Conservation (phyloP, 2,888 invertebrate species). For the Erynnis tages region DNA sequence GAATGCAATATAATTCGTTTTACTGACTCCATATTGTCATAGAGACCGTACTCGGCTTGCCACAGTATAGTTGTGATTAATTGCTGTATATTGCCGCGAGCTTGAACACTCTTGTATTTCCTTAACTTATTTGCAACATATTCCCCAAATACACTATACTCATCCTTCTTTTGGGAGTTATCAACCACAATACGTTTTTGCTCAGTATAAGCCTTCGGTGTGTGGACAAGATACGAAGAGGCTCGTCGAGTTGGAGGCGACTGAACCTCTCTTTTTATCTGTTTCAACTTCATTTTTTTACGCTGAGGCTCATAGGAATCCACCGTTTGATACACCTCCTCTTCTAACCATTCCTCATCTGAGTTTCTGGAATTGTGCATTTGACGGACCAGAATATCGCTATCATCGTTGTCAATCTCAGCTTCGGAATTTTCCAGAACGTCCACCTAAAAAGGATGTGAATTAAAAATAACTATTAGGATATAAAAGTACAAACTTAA, state of each 20-base stretch:
- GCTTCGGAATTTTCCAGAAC: constrained; percentile 52
- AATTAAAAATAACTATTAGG: no score
- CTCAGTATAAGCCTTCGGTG: constrained; percentile 10
- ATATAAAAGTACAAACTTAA: no score
- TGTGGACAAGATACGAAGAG: constrained; percentile 31
- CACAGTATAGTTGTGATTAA: constrained; percentile 70
- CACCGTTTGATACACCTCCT: constrained; percentile 56
- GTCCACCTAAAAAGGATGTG: constrained; percentile 54
- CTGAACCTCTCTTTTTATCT: constrained; percentile 61
- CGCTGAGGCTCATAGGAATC: constrained; percentile 56
- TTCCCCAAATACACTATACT: constrained; percentile 68
- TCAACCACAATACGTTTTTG: constrained; percentile 42
- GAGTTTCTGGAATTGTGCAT: constrained; percentile 51
- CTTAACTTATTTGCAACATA: constrained; percentile 70
- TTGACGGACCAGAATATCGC: constrained; percentile 33
- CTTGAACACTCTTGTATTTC: constrained; percentile 56
- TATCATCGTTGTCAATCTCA: constrained; percentile 46
- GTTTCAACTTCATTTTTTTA: constrained; percentile 49
- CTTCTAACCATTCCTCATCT: constrained; percentile 73
- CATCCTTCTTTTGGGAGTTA: constrained; percentile 49
- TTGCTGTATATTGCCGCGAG: constrained; percentile 68
- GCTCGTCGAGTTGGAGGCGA: constrained; percentile 44
- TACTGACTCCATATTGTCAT: constrained; percentile 65
- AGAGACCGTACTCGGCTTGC: constrained; percentile 72
- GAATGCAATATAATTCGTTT: constrained; percentile 60